These are phyloP conservation scores for Cynocephalus volans DNA, from an alignment of 2,113 vertebrate genomes.

Conservation along the genomic window DNA sequence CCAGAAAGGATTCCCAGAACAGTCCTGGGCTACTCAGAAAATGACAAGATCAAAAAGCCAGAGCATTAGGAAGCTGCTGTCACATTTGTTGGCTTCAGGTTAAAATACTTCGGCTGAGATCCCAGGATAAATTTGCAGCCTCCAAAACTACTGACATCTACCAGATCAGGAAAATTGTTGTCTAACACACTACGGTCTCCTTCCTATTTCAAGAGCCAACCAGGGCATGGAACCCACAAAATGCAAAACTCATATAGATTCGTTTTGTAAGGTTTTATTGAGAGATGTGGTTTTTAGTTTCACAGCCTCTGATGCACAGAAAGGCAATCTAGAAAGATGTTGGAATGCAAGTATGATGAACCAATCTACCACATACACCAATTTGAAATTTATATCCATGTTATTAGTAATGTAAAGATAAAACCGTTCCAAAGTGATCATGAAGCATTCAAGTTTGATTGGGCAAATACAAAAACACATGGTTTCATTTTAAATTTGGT, in stretches of 20 bases:
- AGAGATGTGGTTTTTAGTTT: neutral
- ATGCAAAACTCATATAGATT: neutral
- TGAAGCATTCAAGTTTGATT: neutral
- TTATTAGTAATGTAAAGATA: neutral
- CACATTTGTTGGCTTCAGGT: neutral
- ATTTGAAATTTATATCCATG: neutral
- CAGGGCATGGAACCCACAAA: neutral
- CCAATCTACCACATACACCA: neutral
- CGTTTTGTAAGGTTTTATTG: neutral
- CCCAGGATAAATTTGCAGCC: neutral
- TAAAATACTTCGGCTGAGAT: neutral
- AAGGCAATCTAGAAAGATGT: neutral
- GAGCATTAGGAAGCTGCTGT: neutral
- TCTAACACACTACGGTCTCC: neutral
- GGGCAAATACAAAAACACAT: neutral
- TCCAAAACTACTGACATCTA: neutral
- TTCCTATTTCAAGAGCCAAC: neutral
- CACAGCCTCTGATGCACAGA: neutral
- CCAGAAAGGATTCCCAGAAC: neutral
- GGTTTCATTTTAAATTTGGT: neutral
- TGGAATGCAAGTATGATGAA: neutral
- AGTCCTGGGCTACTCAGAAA: neutral
- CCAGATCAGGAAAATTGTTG: neutral
- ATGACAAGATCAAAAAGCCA: neutral
- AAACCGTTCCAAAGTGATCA: neutral